Evolutionary conservation across 2,797 vertebrate species (phyloP), one percentile per base, ranked within the genome.

Genomic region (Margarornis squamiger): DNA sequence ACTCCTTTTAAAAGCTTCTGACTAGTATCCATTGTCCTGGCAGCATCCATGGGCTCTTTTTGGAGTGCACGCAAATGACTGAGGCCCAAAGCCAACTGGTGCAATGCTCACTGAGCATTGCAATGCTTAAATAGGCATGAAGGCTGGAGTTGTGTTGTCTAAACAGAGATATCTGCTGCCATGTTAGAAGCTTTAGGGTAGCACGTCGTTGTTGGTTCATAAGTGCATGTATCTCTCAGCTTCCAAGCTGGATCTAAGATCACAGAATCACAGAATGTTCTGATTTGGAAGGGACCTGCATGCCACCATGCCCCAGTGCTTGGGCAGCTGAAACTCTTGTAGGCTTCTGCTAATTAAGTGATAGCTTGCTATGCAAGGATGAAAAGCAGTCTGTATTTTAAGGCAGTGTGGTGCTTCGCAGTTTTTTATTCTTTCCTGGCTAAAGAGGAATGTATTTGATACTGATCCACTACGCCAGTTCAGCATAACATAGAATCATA

Each of bases 61-160:
- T 73, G 88, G 80, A 90, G 91, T 71, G 67, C 74, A 55, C 4
- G 5, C 79, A 92, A 66, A 91, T 88, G 65, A 48, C 63, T 66
- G 74, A 86, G 92, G 80, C 93, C 80, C 88, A 73, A 92, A 95
- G 93, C 95, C 92, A 95, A 59, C 51, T 84, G 77, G 90, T 95
- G 43, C 86, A 66, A 3, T 32, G 63, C 87, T 95, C 54, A 27
- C 2, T 78, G 76, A 92, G 55, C 66, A 12, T 13, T 86, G 73
- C 9, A 27, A n/a, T 88, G 92, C 77, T 90, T 93, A 84, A 92
- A 73, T 34, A 90, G 71, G 77, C 95, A 36, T n/a, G 63, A 94
- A 94, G 45, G 77, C 76, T 90, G 48, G 66, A 76, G 71, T 5
- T 81, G 55, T 67, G 58, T 90, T 94, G 80, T 80, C 83, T 81